These are phyloP conservation scores for Heliopora coerulea DNA, from an alignment of 92 coral and sea anemone species.

Conservation along the genomic window DNA sequence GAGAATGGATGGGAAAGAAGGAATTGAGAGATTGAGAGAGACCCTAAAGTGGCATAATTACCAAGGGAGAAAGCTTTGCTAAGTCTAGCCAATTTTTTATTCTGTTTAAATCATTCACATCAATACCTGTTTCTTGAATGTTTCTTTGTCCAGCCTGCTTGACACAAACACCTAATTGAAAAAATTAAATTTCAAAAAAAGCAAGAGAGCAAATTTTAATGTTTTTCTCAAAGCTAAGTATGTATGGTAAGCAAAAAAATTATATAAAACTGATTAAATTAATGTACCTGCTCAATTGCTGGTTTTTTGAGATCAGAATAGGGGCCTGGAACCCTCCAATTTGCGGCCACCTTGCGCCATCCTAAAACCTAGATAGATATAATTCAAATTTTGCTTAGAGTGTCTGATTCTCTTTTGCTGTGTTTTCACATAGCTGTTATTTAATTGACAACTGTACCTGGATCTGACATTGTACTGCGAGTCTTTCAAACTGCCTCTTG, in stretches of 20 bases:
- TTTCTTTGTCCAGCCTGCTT: slow-evolving; percentile 60
- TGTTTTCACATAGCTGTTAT: background rate
- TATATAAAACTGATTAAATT: background rate
- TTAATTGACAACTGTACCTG: slow-evolving; percentile 47
- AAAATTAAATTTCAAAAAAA: too few relatives aligned
- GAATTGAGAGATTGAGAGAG: too few relatives aligned
- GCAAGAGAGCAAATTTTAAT: too few relatives aligned
- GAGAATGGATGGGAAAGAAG: too few relatives aligned
- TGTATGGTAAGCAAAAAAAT: too few relatives aligned
- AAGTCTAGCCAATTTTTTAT: too few relatives aligned
- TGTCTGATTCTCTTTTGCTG: too few relatives aligned
- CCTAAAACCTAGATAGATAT: slow-evolving; percentile 64
- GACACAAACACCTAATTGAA: slow-evolving; percentile 74
- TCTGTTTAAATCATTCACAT: too few relatives aligned
- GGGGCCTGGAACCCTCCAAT: slow-evolving; percentile 77
- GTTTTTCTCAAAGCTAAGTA: too few relatives aligned
- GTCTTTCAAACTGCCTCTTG: slow-evolving; percentile 59
- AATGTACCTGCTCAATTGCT: slow-evolving; percentile 76
- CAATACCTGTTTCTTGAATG: slow-evolving; percentile 69
- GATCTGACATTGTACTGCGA: slow-evolving; percentile 65
- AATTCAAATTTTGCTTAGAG: background rate
- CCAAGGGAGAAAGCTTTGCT: too few relatives aligned
- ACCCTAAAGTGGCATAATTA: too few relatives aligned
- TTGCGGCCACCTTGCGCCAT: slow-evolving; percentile 77
- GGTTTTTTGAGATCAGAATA: slow-evolving; percentile 82